phyloP scores from a whole-genome alignment of 1,140 invertebrate species.

The Tyrophagus putrescentiae region DNA sequence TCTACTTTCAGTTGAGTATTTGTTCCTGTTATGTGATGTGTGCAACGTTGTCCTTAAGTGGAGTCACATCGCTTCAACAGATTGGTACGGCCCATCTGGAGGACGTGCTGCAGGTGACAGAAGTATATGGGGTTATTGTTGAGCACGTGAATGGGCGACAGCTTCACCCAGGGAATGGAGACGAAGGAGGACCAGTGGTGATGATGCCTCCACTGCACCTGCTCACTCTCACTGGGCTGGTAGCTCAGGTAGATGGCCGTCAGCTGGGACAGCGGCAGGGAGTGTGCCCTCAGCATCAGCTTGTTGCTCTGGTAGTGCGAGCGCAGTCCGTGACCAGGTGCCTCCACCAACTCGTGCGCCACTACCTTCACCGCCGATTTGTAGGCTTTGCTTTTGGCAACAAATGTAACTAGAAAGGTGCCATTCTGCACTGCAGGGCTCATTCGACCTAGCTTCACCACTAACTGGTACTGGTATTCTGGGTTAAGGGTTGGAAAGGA shows the following conservation, averaged over 20 bases:
- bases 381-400: neutral
- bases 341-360: neutral
- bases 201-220: neutral
- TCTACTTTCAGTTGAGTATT: no score
- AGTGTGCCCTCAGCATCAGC: neutral
- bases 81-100: neutral
- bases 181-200: neutral
- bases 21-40: no score
- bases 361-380: neutral
- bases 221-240: neutral
- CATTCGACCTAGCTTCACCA: neutral
- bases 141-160: slow-evolving; percentile 5
- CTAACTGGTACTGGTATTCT: slow-evolving; percentile 11
- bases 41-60: no score
- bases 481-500: neutral
- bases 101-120: neutral
- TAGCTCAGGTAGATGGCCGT: neutral
- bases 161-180: neutral
- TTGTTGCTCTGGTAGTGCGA: neutral
- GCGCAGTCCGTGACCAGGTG: neutral
- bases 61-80: neutral
- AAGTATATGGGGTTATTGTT: slow-evolving; percentile 4
- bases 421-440: neutral
- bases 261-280: neutral
- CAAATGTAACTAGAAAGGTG: neutral